Conservation (phyloP, 2,797 vertebrate genomes). For the Emys orbicularis region DNA sequence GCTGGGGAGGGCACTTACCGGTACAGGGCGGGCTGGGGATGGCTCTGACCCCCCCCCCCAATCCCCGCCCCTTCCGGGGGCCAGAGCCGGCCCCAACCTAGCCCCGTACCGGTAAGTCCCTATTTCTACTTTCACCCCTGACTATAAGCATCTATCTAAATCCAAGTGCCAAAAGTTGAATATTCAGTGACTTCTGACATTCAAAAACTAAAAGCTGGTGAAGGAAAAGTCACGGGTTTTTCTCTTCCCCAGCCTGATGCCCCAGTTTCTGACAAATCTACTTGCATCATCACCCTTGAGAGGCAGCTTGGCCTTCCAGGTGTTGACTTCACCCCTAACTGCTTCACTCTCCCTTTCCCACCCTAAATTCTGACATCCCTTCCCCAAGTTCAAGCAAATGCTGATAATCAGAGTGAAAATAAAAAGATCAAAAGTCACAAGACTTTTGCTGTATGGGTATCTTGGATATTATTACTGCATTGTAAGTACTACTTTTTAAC, state of each 20-base stretch:
- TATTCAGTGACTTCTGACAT: not conserved
- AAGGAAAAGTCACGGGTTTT: not conserved
- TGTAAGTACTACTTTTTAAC: not conserved
- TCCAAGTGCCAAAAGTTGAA: not conserved
- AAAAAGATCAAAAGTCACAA: not conserved
- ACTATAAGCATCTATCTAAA: not conserved
- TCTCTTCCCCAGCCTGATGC: not conserved
- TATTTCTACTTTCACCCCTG: no score
- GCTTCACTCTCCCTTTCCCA: not conserved
- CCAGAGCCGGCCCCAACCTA: no score
- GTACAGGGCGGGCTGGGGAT: no score
- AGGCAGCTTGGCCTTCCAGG: not conserved
- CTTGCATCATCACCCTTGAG: not conserved
- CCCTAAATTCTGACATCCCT: not conserved
- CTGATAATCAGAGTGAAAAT: not conserved
- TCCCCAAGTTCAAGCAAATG: not conserved
- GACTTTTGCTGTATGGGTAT: accelerated
- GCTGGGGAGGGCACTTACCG: no score
- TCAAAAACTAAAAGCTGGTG: not conserved
- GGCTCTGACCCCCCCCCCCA: no score
- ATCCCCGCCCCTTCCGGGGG: no score
- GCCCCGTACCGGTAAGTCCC: no score
- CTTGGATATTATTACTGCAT: not conserved
- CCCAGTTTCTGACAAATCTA: not conserved
- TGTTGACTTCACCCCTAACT: not conserved